phyloP scores from a whole-genome alignment of 2,888 invertebrate genomes.

The Amphipoea oculea region DNA sequence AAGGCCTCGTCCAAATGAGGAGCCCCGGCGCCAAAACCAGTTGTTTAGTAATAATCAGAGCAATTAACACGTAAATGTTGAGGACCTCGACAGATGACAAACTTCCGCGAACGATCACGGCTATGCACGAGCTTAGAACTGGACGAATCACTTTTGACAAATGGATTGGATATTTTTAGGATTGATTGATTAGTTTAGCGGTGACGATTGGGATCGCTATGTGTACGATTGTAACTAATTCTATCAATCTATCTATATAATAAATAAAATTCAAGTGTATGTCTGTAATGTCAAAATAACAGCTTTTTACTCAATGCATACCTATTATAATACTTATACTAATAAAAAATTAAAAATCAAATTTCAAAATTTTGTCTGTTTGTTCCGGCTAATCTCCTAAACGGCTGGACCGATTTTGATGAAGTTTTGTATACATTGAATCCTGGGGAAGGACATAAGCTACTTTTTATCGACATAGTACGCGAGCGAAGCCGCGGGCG shows the following conservation, averaged over 20 bases:
- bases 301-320: not conserved
- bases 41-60: conserved; percentile 73
- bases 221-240: conserved; percentile 3
- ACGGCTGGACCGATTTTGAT: not conserved
- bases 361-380: too few species aligned
- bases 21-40: conserved; percentile 66
- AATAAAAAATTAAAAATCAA: too few species aligned
- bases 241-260: not conserved
- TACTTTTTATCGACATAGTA: not conserved
- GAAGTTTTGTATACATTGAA: not conserved
- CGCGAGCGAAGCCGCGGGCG: not conserved
- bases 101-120: conserved; percentile 67
- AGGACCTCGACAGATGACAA: conserved; percentile 69
- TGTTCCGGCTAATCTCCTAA: not conserved
- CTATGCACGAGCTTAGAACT: conserved; percentile 31
- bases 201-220: conserved; percentile 3
- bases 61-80: conserved; percentile 72
- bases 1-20: conserved; percentile 64
- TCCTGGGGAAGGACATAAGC: too few species aligned
- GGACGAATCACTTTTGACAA: conserved; percentile 46
- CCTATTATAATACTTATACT: too few species aligned
- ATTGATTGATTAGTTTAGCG: conserved; percentile 40
- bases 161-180: conserved; percentile 44
- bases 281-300: not conserved
- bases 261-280: not conserved